phyloP scores from a whole-genome alignment of 2,888 invertebrate species.

The Noctua janthe region DNA sequence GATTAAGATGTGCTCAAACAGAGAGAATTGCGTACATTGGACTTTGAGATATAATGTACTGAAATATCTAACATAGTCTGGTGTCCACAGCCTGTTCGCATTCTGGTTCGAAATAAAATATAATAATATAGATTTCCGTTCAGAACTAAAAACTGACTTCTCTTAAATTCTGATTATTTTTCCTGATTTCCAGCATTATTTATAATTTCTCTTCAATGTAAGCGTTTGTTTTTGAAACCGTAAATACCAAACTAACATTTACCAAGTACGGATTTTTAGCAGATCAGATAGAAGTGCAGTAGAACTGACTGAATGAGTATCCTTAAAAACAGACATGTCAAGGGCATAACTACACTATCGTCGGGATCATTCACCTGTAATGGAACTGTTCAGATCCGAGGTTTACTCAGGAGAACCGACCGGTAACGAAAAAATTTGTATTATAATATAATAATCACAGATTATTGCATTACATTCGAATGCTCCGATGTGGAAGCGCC shows the following conservation, averaged over 20 bases:
- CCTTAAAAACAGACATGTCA: not conserved
- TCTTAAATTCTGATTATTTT: no score
- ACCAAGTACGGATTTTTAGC: not conserved
- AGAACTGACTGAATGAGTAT: not conserved
- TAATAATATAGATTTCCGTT: no score
- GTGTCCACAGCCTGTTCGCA: not conserved
- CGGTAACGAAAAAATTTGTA: not conserved
- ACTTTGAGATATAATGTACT: not conserved
- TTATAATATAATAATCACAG: no score
- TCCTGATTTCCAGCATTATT: no score
- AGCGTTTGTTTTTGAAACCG: no score
- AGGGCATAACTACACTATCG: not conserved
- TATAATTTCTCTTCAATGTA: no score
- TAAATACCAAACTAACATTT: no score
- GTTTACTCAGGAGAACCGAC: not conserved
- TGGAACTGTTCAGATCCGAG: not conserved
- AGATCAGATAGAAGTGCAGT: not conserved
- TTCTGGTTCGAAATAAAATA: not conserved
- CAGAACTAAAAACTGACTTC: no score
- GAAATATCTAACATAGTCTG: not conserved
- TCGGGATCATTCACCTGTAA: not conserved
- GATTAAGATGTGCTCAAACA: not conserved
- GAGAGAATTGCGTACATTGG: not conserved
- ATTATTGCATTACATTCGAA: no score
- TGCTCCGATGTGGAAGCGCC: no score